Evolutionary conservation across 1,140 invertebrate genomes (phyloP), one percentile per base, ranked within the genome.

Genomic region (Drosophila watanabei): DNA sequence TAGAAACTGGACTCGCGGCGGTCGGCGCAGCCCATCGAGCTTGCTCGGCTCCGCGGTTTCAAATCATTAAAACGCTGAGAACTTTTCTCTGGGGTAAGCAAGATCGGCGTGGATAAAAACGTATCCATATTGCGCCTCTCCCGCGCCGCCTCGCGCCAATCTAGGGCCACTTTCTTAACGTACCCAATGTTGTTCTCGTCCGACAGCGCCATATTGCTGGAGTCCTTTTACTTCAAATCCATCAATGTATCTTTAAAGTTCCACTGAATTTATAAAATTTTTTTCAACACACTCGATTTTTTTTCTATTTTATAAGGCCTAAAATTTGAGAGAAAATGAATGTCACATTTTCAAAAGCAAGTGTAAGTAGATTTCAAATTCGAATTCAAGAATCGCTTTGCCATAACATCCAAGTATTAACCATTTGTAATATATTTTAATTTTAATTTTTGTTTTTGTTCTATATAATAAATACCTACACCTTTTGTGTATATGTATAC

Each of bases 61-160:
- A 30, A 9, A 9, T 35, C 63, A 11, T 2, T 32, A 5, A 45
- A 6, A 5, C 2, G 18, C 5, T 39, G 14, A 3, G 2, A 3
- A 3, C 8, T 45, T 24, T 13, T 60, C 11, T 65, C 63, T 1
- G n/a, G 9, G 16, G 8, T 6, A 39, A 35, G 11, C 39, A 35
- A 14, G 13, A 39, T 63, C 20, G 8, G 2, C 16, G 16, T 28
- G 32, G 63, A 32, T 32, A 58, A 35, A 4, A 45, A 2, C 1
- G 28, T 0, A 9, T 62, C 39, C 20, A 28, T 7, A 39, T 63
- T 13, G 3, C 20, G 63, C 20, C 9, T 45, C n/a, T 63, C 59
- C 7, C 58, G 58, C 20, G 18, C 58, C 39, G 24, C 6, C 8
- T 66, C 63, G 14, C 63, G 63, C 63, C 63, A 66, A n/a, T 63